A percentile compares a stretch with the other conserved stretches of the same genome.
Conservation (phyloP, 2,888 invertebrate genomes). For the Pediacus dermestoides region DNA sequence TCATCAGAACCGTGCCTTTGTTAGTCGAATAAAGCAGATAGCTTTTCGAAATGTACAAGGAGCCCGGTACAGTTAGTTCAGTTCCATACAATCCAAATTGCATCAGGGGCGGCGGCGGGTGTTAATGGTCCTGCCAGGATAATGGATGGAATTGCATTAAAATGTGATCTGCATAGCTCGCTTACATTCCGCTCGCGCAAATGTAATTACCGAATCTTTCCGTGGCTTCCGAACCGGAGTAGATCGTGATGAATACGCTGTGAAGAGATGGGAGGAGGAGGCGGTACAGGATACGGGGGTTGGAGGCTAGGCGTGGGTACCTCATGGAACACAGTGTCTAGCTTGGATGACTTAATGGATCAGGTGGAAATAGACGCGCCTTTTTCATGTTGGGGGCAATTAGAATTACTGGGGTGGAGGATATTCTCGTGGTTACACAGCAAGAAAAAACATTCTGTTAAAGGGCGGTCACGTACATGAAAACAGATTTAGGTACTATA, state of each 20-base stretch:
- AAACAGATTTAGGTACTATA: no score
- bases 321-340: slow-evolving; percentile 17
- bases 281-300: slow-evolving; percentile 15
- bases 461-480: no score
- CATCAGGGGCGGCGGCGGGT: slow-evolving; percentile 49
- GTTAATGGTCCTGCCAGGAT: slow-evolving; percentile 52
- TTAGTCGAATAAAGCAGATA: slow-evolving; percentile 46
- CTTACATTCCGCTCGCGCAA: slow-evolving; percentile 44
- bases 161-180: slow-evolving; percentile 54
- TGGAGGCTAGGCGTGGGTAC: slow-evolving; percentile 14
- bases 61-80: slow-evolving; percentile 17
- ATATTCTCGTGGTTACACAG: no score
- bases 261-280: slow-evolving; percentile 23
- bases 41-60: slow-evolving; percentile 44
- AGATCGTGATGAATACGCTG: slow-evolving; percentile 32
- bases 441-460: no score
- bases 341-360: slow-evolving; percentile 39
- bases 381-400: slow-evolving; percentile 42
- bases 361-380: slow-evolving; percentile 42
- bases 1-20: slow-evolving; percentile 45
- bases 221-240: slow-evolving; percentile 37
- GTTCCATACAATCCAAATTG: slow-evolving; percentile 50
- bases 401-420: slow-evolving; percentile 33
- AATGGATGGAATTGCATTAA: slow-evolving; percentile 55
- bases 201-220: slow-evolving; percentile 47